Evolutionary conservation across 2,797 vertebrate genomes (phyloP), one percentile per base, ranked within the genome.

Genomic region (Echiichthys vipera): DNA sequence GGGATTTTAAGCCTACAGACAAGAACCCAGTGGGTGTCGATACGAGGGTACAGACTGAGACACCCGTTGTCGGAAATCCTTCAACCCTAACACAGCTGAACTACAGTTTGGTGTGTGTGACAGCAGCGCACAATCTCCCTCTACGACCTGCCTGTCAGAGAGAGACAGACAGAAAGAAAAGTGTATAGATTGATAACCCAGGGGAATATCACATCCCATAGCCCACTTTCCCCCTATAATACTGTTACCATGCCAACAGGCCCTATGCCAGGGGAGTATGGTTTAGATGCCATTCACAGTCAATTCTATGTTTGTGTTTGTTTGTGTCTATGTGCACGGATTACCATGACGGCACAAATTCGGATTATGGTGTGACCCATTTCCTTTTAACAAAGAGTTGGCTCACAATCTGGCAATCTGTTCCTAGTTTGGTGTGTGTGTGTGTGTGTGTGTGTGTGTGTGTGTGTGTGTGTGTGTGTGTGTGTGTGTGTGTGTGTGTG

Each of bases 361-460:
- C 89, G 88, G 91, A 92, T 93, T 93, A 83, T 69, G 59, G 45
- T 57, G 30, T 92, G 87, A 91, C 90, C 89, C 84, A 92, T 86
- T 92, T 92, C 78, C 64, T 74, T 80, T 81, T 77, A 2, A 75
- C 72, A 81, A 85, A 86, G 81, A 88, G 68, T 74, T 58, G 14
- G 46, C 62, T 46, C 66, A 66, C 71, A 81, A 63, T 72, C 80
- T 68, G 77, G 45, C 82, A 65, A 55, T 81, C 70, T 74, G 75
- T 77, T 76, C 58, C 46, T 54, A 39, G 53, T 66, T 47, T 49
- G 3, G 24, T 24, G 50, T n/a, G 58, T 39, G 29, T 14, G 64
- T 57, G 37, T 42, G 39, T 43, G 24, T 57, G 34, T 37, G 37
- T 32, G 27, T 42, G 3, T 43, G 0, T 18, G 27, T 51, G 5